Evolutionary conservation across 2,113 vertebrate genomes (phyloP), one percentile per base, ranked within the genome.

Genomic region (Macaca mulatta): DNA sequence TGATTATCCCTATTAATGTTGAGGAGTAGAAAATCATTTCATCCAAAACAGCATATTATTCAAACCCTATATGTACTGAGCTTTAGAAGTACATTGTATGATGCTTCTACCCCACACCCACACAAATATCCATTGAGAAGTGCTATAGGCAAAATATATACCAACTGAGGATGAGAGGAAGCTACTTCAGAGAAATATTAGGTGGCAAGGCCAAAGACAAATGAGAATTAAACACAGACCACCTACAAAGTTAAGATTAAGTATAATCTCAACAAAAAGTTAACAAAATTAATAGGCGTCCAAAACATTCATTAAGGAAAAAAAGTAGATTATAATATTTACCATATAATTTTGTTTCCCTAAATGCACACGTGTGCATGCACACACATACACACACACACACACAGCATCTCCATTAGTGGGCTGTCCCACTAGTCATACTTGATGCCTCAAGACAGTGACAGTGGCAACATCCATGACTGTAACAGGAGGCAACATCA

Each of bases 1-100:
- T 96, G 48, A 96, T 93, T 43, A 94, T 97, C 57, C 9, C 4
- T 96, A 2, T 74, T 91, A 95, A 91, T 93, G 9, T 45, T 86
- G 14, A 94, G 55, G 12, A 77, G 10, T 1, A 87, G n/a, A 94
- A 90, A 80, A 74, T 86, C 10, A 94, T 81, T 91, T 80, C 48
- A 83, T 61, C 3, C 14, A 45, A 61, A 85, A 95, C 17, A 40
- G 38, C 18, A 52, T 77, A 45, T 80, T 75, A 92, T 59, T 90
- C 35, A 94, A 96, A 90, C 70, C n/a, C 27, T 67, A 74, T 82
- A 81, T 70, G 35, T 91, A 35, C 3, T 80, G 48, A 87, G 27
- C 35, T 88, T 86, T 85, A 18, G 22, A 45, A 89, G 4, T 35
- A 78, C 38, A 78, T 69, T 94, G 89, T 90, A 89, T 23, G 23